Evolutionary conservation across 1,140 invertebrate species (phyloP).

Genomic region (Cyclina sinensis): DNA sequence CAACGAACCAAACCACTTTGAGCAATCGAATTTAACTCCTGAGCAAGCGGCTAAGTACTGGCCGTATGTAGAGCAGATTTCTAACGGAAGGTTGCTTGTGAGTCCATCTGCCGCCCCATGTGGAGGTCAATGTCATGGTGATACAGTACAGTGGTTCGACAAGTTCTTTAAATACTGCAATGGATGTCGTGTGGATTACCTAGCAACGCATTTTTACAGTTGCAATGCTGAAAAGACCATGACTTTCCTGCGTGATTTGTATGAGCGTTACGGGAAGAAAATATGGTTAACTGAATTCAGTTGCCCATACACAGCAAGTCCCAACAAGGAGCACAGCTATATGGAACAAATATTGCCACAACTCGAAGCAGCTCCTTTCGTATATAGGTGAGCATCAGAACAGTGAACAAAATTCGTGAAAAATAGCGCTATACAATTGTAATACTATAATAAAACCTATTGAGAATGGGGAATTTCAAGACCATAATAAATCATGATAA

Average conservation of each 20-base stretch:
- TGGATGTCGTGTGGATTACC: constrained; percentile 61
- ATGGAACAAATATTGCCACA: constrained; percentile 61
- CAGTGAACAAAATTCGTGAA: too few species aligned
- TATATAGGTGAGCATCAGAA: constrained; percentile 67
- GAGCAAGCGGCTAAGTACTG: constrained; percentile 64
- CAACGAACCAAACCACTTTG: constrained; percentile 73
- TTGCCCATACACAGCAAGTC: constrained; percentile 49
- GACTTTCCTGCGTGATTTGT: constrained; percentile 53
- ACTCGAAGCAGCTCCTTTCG: constrained; percentile 70
- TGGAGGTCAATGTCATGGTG: constrained; percentile 10
- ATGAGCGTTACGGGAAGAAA: constrained; percentile 51
- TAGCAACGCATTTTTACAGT: constrained; percentile 68
- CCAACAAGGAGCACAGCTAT: constrained; percentile 44
- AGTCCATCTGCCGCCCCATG: constrained; percentile 70
- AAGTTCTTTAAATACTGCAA: constrained; percentile 70
- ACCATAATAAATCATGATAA: too few species aligned
- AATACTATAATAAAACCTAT: too few species aligned
- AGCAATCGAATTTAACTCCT: constrained; percentile 68
- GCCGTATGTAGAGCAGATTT: constrained; percentile 62
- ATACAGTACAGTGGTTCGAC: constrained; percentile 69
- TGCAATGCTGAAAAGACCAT: constrained; percentile 60
- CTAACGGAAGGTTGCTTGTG: constrained; percentile 60
- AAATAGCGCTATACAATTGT: too few species aligned
- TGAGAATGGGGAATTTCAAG: too few species aligned
- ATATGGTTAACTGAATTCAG: constrained; percentile 69